phyloP scores from a whole-genome alignment of 2,797 vertebrate species.

The Anableps anableps region DNA sequence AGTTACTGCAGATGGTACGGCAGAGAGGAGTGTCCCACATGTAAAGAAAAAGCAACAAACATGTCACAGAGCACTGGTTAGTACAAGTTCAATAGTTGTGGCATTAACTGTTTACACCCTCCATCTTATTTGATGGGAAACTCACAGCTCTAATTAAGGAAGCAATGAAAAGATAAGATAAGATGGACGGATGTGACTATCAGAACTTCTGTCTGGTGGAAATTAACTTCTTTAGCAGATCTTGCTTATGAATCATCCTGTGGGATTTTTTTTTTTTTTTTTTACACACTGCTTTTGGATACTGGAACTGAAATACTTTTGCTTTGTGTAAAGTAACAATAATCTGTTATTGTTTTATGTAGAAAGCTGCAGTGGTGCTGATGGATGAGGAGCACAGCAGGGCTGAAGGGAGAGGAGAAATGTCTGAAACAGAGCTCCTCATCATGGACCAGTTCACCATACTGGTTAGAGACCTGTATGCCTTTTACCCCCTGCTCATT shows the following conservation, averaged over 20 bases:
- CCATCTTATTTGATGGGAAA: background rate
- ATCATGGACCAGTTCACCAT: conserved; percentile 95
- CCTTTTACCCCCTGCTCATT: conserved; percentile 96
- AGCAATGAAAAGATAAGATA: background rate
- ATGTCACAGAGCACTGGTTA: too few relatives aligned
- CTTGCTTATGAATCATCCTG: background rate
- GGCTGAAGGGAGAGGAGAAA: conserved; percentile 93
- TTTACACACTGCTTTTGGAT: background rate
- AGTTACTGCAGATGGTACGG: too few relatives aligned
- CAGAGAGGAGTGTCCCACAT: too few relatives aligned
- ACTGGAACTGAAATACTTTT: background rate
- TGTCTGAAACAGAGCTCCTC: conserved; percentile 95
- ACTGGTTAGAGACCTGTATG: conserved; percentile 92
- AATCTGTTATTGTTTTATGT: background rate
- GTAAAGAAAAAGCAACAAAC: too few relatives aligned
- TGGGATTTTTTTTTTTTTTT: background rate
- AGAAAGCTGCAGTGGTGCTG: conserved; percentile 91
- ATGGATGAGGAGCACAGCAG: conserved; percentile 94
- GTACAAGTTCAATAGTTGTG: too few relatives aligned
- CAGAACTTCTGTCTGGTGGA: background rate
- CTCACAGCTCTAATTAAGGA: background rate
- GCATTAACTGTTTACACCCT: background rate
- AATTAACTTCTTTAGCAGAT: background rate
- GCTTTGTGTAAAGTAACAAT: background rate
- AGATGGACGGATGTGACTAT: background rate